Evolutionary conservation across 92 coral and sea anemone species (phyloP).

Genomic region (Ricordea florida): DNA sequence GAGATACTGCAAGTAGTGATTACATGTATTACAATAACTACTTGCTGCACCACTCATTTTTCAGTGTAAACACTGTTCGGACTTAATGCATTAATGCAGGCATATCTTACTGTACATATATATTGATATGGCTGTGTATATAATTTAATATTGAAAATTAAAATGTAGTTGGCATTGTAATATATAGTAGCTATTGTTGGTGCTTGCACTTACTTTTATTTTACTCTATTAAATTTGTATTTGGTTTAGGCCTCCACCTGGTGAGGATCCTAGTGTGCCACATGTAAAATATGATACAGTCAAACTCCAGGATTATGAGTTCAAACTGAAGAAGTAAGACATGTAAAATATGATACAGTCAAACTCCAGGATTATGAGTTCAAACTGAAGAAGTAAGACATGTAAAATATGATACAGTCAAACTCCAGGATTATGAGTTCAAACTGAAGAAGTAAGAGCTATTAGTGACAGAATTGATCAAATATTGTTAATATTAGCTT

Average conservation of each 20-base stretch:
- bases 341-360: conserved; percentile 79
- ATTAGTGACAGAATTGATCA: too few species aligned
- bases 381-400: conserved; percentile 72
- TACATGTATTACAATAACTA: too few species aligned
- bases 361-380: conserved; percentile 78
- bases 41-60: too few species aligned
- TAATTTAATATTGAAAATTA: too few species aligned
- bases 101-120: too few species aligned
- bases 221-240: not conserved
- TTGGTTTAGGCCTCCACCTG: conserved; percentile 62
- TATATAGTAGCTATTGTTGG: too few species aligned
- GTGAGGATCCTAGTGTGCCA: conserved; percentile 67
- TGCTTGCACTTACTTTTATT: not conserved
- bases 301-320: conserved; percentile 76
- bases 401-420: conserved; percentile 82
- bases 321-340: conserved; percentile 75
- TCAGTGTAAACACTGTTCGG: too few species aligned
- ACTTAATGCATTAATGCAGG: too few species aligned
- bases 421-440: conserved; percentile 76
- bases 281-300: conserved; percentile 86
- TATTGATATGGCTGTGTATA: too few species aligned
- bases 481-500: too few species aligned
- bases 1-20: too few species aligned
- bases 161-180: too few species aligned
- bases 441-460: conserved; percentile 72